phyloP scores from a whole-genome alignment of 2,888 invertebrate genomes.

The Acronicta psi region DNA sequence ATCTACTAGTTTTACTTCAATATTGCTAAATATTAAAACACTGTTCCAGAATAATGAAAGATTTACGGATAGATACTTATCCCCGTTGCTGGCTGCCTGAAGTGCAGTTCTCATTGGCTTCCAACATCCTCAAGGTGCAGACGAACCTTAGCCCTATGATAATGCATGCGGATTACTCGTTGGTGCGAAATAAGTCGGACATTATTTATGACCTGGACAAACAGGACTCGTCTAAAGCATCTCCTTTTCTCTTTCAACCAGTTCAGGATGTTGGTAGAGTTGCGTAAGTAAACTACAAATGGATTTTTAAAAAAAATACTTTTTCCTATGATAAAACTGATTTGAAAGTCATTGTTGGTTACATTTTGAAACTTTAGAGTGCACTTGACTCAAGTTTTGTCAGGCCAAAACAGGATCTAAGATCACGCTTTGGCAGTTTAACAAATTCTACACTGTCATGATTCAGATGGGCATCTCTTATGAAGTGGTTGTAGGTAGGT shows the following conservation, averaged over 20 bases:
- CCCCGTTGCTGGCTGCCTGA: conserved; percentile 64
- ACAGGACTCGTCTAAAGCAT: conserved; percentile 55
- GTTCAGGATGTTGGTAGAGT: conserved; percentile 65
- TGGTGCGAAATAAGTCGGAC: conserved; percentile 68
- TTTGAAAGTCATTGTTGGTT: too few relatives aligned
- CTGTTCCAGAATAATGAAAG: conserved; percentile 65
- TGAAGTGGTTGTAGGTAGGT: too few relatives aligned
- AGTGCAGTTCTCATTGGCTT: conserved; percentile 64
- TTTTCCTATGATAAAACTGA: too few relatives aligned
- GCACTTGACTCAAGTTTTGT: too few relatives aligned
- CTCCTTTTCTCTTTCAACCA: conserved; percentile 74
- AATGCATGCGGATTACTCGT: conserved; percentile 64
- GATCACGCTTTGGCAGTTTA: too few relatives aligned
- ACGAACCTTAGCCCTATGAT: conserved; percentile 67
- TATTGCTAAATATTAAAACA: not conserved
- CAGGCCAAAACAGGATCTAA: too few relatives aligned
- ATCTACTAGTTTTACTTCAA: too few relatives aligned
- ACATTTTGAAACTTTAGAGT: too few relatives aligned
- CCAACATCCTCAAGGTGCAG: conserved; percentile 68
- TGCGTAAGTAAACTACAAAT: conserved; percentile 66
- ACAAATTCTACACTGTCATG: too few relatives aligned
- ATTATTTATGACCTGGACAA: conserved; percentile 51
- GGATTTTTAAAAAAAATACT: too few relatives aligned
- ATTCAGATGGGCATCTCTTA: too few relatives aligned
- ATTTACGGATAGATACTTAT: conserved; percentile 60